Conservation (phyloP, 2,797 vertebrate genomes). For the Paedocypris micromegethes region DNA sequence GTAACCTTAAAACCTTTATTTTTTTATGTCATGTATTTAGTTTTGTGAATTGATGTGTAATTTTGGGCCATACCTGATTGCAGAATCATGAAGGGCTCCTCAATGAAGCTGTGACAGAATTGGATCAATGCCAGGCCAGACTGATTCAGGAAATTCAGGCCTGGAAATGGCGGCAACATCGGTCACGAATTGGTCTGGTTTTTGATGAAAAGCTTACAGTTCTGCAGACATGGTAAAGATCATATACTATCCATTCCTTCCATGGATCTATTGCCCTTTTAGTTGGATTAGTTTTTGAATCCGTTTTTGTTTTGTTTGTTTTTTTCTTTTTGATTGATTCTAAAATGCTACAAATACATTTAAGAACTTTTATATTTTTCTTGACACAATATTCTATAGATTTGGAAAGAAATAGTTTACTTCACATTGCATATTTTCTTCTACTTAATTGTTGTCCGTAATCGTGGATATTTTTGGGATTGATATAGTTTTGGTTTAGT, state of each 20-base stretch:
- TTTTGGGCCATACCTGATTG: neutral
- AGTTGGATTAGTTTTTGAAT: conserved; percentile 3
- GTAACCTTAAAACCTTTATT: conserved; percentile 45
- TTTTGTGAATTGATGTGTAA: conserved; percentile 3
- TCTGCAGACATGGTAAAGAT: conserved; percentile 77
- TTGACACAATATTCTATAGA: too few relatives aligned
- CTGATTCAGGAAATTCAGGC: conserved; percentile 77
- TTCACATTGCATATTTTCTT: too few relatives aligned
- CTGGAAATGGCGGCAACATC: conserved; percentile 87
- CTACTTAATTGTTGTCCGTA: too few relatives aligned
- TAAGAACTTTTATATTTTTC: too few relatives aligned
- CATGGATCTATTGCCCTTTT: neutral
- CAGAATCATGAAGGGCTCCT: conserved; percentile 72
- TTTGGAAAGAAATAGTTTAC: too few relatives aligned
- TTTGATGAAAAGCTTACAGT: conserved; percentile 78
- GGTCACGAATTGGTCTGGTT: conserved; percentile 76
- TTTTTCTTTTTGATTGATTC: neutral
- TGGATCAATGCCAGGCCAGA: conserved; percentile 72
- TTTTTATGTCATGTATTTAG: conserved; percentile 21
- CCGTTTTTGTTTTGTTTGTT: neutral
- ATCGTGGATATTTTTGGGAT: too few relatives aligned
- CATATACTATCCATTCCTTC: too few relatives aligned
- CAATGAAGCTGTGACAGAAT: conserved; percentile 66
- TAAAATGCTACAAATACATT: too few relatives aligned
- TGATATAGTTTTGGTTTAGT: too few relatives aligned